Evolutionary conservation across 1,140 invertebrate genomes (phyloP).

Genomic region (Zaprionus nigranus): DNA sequence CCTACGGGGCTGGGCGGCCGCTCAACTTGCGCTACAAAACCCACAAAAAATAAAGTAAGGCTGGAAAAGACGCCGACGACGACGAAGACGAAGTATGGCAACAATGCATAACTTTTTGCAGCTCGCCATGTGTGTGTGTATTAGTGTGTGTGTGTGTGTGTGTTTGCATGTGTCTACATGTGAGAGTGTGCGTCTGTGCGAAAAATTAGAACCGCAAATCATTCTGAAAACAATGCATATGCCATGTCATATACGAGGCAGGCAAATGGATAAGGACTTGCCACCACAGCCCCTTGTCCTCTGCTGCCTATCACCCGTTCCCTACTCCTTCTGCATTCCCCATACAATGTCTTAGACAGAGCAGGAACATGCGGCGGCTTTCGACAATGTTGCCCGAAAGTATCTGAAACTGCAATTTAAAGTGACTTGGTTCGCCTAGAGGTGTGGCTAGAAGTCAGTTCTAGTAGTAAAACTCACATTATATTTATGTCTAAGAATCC

Average conservation of each 20-base stretch:
- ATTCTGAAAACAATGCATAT: conserved; percentile 81
- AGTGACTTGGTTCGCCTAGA: neutral
- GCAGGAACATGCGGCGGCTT: neutral
- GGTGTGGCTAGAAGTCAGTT: neutral
- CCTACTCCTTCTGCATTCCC: neutral
- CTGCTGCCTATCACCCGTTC: conserved; percentile 10
- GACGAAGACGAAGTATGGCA: conserved; percentile 60
- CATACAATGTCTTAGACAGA: neutral
- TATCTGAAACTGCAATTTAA: conserved; percentile 13
- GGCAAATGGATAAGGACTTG: conserved; percentile 42
- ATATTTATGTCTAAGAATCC: no score
- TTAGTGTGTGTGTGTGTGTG: conserved; percentile 9
- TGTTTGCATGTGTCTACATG: neutral
- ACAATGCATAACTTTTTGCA: conserved; percentile 63
- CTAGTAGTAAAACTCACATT: neutral
- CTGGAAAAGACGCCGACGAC: conserved; percentile 1
- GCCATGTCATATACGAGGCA: conserved; percentile 70
- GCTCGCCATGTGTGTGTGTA: conserved; percentile 20
- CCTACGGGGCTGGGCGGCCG: neutral
- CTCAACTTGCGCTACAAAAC: conserved; percentile 62
- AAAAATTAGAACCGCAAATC: conserved; percentile 80
- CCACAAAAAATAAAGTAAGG: conserved; percentile 74
- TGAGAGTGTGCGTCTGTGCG: conserved; percentile 30
- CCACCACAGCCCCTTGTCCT: neutral
- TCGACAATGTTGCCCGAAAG: neutral